These are phyloP conservation scores for Anser cygnoides DNA, from an alignment of 2,113 vertebrate species.

Conservation along the genomic window DNA sequence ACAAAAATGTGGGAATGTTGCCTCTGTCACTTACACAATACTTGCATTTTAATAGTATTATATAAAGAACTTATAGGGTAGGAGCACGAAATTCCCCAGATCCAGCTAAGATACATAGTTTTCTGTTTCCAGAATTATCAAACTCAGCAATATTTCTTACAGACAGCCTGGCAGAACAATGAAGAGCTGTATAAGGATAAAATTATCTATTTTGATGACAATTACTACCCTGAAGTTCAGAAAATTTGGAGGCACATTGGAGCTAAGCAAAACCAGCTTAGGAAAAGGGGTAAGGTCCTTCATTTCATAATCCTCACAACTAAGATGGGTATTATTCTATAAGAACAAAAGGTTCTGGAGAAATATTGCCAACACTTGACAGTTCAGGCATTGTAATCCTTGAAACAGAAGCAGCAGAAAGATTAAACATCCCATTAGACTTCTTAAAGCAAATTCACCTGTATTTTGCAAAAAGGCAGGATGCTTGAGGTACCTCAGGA, in stretches of 20 bases:
- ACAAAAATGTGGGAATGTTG: slow-evolving; percentile 34
- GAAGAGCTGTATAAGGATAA: slow-evolving; percentile 30
- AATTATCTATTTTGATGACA: slow-evolving; percentile 58
- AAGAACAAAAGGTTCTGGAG: slow-evolving; percentile 22
- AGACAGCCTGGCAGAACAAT: slow-evolving; percentile 40
- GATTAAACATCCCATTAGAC: neutral
- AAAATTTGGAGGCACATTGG: slow-evolving; percentile 25
- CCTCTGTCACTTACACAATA: slow-evolving; percentile 25
- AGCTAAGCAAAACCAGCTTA: slow-evolving; percentile 46
- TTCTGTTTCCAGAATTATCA: slow-evolving; percentile 47
- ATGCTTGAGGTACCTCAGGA: neutral
- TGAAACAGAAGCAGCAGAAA: neutral
- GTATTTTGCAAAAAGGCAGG: neutral
- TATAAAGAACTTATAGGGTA: neutral
- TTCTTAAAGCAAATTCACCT: neutral
- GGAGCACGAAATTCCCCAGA: neutral
- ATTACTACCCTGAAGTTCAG: slow-evolving; percentile 50
- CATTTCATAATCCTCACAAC: slow-evolving; percentile 21
- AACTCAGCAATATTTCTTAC: neutral
- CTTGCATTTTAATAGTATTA: slow-evolving; percentile 19
- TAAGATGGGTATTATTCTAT: slow-evolving; percentile 28
- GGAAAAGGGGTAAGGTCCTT: neutral
- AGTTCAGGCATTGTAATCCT: neutral
- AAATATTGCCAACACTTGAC: neutral
- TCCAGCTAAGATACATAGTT: neutral